These are phyloP conservation scores for Drosophila austrosaltans DNA, from an alignment of 2,888 invertebrate species.

Conservation along the genomic window DNA sequence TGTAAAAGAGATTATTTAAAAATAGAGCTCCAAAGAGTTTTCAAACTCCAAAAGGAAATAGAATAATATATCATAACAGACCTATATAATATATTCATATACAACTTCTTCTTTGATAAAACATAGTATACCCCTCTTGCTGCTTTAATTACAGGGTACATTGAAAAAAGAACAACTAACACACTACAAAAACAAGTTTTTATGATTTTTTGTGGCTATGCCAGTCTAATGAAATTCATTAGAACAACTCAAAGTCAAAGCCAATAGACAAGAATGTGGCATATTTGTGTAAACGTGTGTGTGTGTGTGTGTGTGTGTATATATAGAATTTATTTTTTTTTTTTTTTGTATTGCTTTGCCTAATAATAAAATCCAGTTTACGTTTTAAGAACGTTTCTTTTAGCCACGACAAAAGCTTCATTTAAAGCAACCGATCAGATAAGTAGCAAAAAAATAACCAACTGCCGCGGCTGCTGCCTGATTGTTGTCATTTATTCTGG, in stretches of 20 bases:
- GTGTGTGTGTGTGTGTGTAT: slow-evolving; percentile 1
- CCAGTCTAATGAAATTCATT: slow-evolving; percentile 69
- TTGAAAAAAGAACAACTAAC: slow-evolving; percentile 10
- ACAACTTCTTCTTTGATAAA: no score
- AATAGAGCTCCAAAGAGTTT: no score
- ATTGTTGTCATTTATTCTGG: slow-evolving; percentile 28
- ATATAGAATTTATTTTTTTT: background rate
- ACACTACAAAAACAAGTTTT: slow-evolving; percentile 68
- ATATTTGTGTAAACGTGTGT: slow-evolving; percentile 30
- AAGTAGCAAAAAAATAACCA: slow-evolving; percentile 50
- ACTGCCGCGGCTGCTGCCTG: slow-evolving; percentile 7
- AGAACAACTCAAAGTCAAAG: slow-evolving; percentile 71
- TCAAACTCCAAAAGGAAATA: no score
- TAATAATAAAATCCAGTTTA: slow-evolving; percentile 77
- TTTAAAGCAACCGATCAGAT: slow-evolving; percentile 73
- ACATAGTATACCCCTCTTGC: background rate
- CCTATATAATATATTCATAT: no score
- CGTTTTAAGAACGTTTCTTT: slow-evolving; percentile 38
- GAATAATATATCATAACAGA: no score
- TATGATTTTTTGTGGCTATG: slow-evolving; percentile 58
- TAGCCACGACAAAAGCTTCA: slow-evolving; percentile 72
- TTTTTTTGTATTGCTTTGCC: slow-evolving; percentile 44
- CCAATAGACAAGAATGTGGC: slow-evolving; percentile 63
- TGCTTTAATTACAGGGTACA: background rate
- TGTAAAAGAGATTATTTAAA: no score